Percentiles rank a stretch among this genome's conserved stretches.
Evolutionary conservation across 2,113 vertebrate genomes (phyloP).

Genomic region (Tupaia chinensis): DNA sequence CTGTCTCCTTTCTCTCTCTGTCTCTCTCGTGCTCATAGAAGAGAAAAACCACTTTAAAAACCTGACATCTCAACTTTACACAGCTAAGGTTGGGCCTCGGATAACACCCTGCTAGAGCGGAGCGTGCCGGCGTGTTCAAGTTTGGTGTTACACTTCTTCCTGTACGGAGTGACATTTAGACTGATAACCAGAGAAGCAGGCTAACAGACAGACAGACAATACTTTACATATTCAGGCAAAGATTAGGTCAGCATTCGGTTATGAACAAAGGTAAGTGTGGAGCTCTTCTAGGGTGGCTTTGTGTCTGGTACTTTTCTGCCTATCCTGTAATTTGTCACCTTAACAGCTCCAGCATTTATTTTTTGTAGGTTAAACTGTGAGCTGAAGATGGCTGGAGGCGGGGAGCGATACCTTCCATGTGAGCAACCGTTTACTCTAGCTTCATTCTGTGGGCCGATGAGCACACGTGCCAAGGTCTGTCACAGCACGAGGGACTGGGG

Average conservation of each 20-base stretch:
- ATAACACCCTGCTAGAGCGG: background rate
- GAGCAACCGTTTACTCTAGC: constrained; percentile 35
- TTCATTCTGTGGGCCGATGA: constrained; percentile 19
- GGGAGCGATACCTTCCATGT: background rate
- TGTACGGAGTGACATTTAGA: background rate
- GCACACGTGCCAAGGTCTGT: background rate
- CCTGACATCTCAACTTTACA: too few relatives aligned
- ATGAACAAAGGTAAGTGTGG: background rate
- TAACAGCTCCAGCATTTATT: constrained; percentile 8
- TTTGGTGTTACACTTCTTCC: background rate
- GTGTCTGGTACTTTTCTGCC: background rate
- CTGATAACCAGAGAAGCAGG: background rate
- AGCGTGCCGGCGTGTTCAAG: background rate
- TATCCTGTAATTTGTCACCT: background rate
- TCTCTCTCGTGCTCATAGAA: too few relatives aligned
- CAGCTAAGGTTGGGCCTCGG: background rate
- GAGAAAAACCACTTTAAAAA: too few relatives aligned
- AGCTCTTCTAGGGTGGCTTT: background rate
- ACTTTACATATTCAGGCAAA: background rate
- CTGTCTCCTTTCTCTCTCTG: too few relatives aligned
- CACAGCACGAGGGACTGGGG: background rate
- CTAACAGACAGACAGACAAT: background rate
- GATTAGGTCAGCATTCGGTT: background rate
- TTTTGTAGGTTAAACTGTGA: constrained; percentile 43
- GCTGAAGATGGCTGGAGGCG: background rate